Percentiles rank a stretch among this genome's conserved stretches.
Evolutionary conservation across 2,797 vertebrate species (phyloP).

Genomic region (Enteromius thamalakanensis): DNA sequence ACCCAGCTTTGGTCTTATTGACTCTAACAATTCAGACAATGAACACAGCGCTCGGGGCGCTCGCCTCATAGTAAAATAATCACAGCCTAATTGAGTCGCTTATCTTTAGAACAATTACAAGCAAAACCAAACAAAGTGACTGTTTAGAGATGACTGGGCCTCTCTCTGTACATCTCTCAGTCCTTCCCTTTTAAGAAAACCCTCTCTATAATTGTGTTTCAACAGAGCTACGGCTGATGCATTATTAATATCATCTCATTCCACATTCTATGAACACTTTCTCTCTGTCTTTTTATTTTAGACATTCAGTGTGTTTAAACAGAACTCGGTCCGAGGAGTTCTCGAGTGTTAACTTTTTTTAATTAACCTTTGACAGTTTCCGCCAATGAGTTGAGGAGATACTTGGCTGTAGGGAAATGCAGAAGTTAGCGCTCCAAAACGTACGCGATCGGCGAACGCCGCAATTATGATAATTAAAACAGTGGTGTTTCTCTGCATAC

Average conservation of each 20-base stretch:
- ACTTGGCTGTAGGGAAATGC: conserved; percentile 8
- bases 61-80: conserved; percentile 71
- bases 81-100: conserved; percentile 75
- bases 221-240: conserved; percentile 58
- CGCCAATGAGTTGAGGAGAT: conserved; percentile 12
- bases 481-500: conserved; percentile 41
- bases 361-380: conserved; percentile 61
- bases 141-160: conserved; percentile 63
- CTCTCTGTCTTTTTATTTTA: conserved; percentile 60
- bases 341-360: conserved; percentile 60
- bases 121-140: conserved; percentile 69
- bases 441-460: background rate
- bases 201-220: conserved; percentile 70
- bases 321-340: conserved; percentile 56
- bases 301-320: conserved; percentile 66
- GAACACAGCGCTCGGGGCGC: conserved; percentile 68
- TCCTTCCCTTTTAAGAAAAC: conserved; percentile 70
- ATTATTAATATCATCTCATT: conserved; percentile 74
- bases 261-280: conserved; percentile 65
- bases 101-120: conserved; percentile 76
- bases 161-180: conserved; percentile 64
- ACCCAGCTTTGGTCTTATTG: conserved; percentile 63
- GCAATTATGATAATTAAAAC: conserved; percentile 66
- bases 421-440: background rate
- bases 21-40: conserved; percentile 59